These are phyloP conservation scores for Acipenser transmontanus DNA, from an alignment of 2,797 vertebrate species.

Conservation along the genomic window DNA sequence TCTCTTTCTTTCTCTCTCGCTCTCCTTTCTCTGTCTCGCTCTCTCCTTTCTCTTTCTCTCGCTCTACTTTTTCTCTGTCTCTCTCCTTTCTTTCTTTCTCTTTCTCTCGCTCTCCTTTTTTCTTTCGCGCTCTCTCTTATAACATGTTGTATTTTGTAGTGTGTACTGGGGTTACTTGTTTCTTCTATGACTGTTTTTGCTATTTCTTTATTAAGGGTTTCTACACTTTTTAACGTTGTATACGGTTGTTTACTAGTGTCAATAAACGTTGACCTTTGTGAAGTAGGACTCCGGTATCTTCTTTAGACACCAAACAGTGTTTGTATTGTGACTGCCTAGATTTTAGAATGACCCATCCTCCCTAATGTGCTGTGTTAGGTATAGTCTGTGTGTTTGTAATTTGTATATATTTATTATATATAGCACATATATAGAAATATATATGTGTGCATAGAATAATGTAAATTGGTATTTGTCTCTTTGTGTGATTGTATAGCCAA, in stretches of 20 bases:
- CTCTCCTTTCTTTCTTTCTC: neutral
- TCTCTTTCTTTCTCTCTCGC: slow-evolving; percentile 9
- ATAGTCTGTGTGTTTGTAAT: slow-evolving; percentile 5
- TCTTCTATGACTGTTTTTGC: slow-evolving; percentile 41
- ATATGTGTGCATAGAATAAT: slow-evolving; percentile 16
- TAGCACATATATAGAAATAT: neutral
- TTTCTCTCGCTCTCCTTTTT: slow-evolving; percentile 19
- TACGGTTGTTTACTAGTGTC: slow-evolving; percentile 72
- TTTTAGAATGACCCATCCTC: slow-evolving; percentile 1
- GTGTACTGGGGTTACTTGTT: slow-evolving; percentile 30
- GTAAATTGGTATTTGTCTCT: slow-evolving; percentile 6
- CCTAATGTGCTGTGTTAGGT: slow-evolving; percentile 19
- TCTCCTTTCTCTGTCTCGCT: neutral
- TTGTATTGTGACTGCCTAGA: slow-evolving; percentile 17
- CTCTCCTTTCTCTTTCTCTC: no score
- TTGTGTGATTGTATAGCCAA: neutral
- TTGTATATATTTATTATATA: slow-evolving; percentile 15
- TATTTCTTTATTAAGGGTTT: slow-evolving; percentile 53
- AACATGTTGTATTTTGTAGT: slow-evolving; percentile 34
- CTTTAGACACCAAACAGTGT: slow-evolving; percentile 30
- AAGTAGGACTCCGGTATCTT: slow-evolving; percentile 47
- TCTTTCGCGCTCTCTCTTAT: slow-evolving; percentile 16
- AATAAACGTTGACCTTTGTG: slow-evolving; percentile 86
- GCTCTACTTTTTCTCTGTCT: no score
- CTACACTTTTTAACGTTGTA: slow-evolving; percentile 58